phyloP scores from a whole-genome alignment of 2,797 vertebrate species.

The Holocentrus rufus region DNA sequence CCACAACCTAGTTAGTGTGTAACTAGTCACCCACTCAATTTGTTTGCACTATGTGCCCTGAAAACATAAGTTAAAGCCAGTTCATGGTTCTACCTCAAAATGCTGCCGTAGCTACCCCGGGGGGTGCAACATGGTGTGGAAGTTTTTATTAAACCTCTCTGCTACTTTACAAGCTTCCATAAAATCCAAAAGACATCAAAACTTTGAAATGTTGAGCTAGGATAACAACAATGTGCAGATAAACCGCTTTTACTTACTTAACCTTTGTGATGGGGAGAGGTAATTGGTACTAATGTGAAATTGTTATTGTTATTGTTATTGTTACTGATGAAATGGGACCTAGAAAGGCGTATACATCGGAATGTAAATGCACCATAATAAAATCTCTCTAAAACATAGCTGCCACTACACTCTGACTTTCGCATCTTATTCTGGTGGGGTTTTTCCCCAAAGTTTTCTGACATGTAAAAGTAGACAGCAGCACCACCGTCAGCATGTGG shows the following conservation, averaged over 20 bases:
- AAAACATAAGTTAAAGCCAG: no score
- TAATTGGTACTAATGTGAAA: not conserved
- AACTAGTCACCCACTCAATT: no score
- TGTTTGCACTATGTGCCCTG: no score
- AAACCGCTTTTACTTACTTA: not conserved
- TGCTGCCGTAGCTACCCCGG: no score
- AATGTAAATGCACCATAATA: not conserved
- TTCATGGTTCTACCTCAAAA: no score
- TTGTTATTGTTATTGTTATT: not conserved
- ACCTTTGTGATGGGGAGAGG: not conserved
- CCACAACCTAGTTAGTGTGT: no score
- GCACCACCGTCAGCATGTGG: no score
- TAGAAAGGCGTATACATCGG: not conserved
- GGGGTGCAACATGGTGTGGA: not conserved
- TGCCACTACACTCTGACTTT: not conserved
- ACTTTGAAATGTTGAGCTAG: not conserved
- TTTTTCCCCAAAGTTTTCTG: not conserved
- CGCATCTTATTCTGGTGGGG: not conserved
- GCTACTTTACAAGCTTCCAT: not conserved
- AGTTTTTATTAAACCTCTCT: no score
- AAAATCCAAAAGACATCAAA: constrained; percentile 3
- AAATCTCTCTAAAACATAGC: not conserved
- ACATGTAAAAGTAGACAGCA: not conserved
- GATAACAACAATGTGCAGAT: not conserved
- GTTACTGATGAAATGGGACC: constrained; percentile 1